These are phyloP conservation scores for Netelia fuscicornis DNA, from an alignment of 2,888 invertebrate genomes.

Conservation along the genomic window DNA sequence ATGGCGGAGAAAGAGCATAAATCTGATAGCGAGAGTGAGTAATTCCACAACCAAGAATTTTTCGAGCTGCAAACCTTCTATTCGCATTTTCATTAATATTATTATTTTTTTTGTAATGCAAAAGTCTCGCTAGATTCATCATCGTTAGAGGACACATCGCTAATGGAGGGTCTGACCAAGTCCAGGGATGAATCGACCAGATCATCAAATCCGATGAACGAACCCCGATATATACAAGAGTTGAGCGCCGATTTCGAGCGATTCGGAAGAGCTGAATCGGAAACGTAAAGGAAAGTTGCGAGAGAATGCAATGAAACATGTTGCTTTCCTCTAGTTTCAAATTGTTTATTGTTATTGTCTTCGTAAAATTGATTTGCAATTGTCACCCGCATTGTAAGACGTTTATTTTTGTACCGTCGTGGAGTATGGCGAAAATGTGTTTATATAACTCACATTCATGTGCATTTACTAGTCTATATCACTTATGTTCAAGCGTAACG, in stretches of 20 bases:
- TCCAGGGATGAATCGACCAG: conserved; percentile 67
- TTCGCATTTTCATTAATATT: conserved; percentile 44
- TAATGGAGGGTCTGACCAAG: conserved; percentile 75
- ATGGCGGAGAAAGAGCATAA: conserved; percentile 74
- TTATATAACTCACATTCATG: not conserved
- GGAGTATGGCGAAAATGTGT: not conserved
- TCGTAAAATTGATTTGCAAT: not conserved
- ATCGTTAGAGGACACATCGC: conserved; percentile 79
- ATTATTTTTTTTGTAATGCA: no score
- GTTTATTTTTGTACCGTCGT: not conserved
- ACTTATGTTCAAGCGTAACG: not conserved
- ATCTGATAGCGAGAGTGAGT: conserved; percentile 76
- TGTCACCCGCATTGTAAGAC: not conserved
- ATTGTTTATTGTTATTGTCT: not conserved
- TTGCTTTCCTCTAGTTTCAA: not conserved
- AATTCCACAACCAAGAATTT: conserved; percentile 64
- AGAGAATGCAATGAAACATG: not conserved
- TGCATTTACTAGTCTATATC: not conserved
- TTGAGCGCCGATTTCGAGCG: conserved; percentile 54
- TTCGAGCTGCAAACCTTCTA: conserved; percentile 27
- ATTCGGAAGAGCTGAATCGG: not conserved
- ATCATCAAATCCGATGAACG: conserved; percentile 67
- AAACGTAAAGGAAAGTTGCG: not conserved
- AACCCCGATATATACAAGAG: conserved; percentile 74
- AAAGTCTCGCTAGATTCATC: conserved; percentile 77